Percentiles rank a stretch among this genome's conserved stretches.
Conservation (phyloP, 2,797 vertebrate species). For the Orientallactaga sibirica region DNA sequence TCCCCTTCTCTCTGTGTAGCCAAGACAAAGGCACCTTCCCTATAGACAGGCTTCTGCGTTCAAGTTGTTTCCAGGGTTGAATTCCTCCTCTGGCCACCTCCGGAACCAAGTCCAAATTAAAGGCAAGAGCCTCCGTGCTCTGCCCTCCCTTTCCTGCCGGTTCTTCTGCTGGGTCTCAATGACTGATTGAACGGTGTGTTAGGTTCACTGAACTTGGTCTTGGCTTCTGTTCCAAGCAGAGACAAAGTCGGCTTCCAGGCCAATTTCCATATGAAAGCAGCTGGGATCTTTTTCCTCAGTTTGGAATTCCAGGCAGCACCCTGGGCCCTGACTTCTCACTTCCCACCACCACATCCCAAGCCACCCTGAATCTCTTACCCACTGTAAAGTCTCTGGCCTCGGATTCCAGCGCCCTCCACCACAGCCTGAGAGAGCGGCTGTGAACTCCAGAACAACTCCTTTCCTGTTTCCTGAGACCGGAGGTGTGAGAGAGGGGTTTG, state of each 20-base stretch:
- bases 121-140: constrained; percentile 72
- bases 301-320: constrained; percentile 86
- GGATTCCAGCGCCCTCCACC: not conserved
- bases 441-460: not conserved
- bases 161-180: constrained; percentile 82
- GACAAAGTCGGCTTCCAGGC: constrained; percentile 86
- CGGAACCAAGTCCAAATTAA: constrained; percentile 86
- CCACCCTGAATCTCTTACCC: not conserved
- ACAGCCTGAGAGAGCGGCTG: not conserved
- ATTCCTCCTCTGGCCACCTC: constrained; percentile 73
- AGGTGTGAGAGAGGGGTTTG: constrained; percentile 36
- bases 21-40: constrained; percentile 51
- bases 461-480: constrained; percentile 3
- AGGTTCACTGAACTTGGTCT: constrained; percentile 90
- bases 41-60: constrained; percentile 73
- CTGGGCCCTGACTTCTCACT: constrained; percentile 62
- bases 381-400: not conserved
- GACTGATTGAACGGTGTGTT: constrained; percentile 87
- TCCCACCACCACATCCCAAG: not conserved
- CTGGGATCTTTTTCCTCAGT: constrained; percentile 80
- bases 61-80: constrained; percentile 77
- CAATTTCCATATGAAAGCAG: constrained; percentile 90
- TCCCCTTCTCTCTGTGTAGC: not conserved
- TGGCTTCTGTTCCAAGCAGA: constrained; percentile 86
- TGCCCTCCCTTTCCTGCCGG: constrained; percentile 75